A percentile compares a stretch with the other conserved stretches of the same genome.
Evolutionary conservation across 64 coral and sea anemone species (phyloP).

Genomic region (Hydrozoanthus tunicans): DNA sequence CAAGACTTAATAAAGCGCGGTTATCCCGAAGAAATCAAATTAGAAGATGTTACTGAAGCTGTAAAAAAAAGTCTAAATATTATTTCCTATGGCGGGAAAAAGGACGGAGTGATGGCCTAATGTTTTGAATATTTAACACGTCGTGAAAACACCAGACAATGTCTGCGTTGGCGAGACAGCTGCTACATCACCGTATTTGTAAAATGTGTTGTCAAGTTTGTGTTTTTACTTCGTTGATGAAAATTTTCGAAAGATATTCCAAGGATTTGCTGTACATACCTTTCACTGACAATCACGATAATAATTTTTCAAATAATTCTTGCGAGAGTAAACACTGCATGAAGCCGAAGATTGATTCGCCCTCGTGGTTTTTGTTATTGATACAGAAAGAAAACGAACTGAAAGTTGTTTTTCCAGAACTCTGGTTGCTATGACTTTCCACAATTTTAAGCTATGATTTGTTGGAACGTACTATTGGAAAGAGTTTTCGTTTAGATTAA

Average conservation of each 20-base stretch:
- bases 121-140: constrained; percentile 82
- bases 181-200: constrained; percentile 19
- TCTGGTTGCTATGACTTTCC: constrained; percentile 11
- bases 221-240: constrained; percentile 32
- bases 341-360: neutral
- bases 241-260: constrained; percentile 7
- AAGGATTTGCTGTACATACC: constrained; percentile 4
- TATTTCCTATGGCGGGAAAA: constrained; percentile 76
- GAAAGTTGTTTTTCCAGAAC: constrained; percentile 6
- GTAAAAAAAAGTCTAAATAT: constrained; percentile 86
- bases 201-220: neutral
- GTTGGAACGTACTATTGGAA: neutral
- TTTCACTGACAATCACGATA: neutral
- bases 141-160: constrained; percentile 45
- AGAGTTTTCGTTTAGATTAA: neutral
- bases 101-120: constrained; percentile 66
- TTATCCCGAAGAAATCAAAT: constrained; percentile 83
- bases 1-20: constrained; percentile 80
- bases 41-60: constrained; percentile 82
- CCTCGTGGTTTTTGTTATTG: constrained; percentile 7
- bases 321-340: neutral
- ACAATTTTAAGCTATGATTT: neutral
- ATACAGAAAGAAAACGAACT: neutral
- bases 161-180: constrained; percentile 60
- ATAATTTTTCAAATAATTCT: constrained; percentile 1